phyloP scores from a whole-genome alignment of 2,113 vertebrate genomes.

The Triplophysa tibetana region DNA sequence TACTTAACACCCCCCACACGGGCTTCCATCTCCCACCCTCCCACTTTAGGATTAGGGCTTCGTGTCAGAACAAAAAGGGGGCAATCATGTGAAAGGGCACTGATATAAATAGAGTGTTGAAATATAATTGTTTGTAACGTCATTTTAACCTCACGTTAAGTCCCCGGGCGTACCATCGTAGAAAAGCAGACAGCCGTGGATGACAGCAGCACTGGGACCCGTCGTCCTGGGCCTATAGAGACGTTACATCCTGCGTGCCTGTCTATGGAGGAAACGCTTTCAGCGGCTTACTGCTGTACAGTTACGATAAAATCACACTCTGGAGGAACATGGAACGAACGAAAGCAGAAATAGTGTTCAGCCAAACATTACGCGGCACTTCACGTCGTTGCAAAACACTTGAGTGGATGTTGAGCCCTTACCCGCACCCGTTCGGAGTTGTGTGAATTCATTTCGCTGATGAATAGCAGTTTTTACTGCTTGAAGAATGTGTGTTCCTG shows the following conservation, averaged over 20 bases:
- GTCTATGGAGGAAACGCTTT: conserved; percentile 7
- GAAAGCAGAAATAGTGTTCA: not conserved
- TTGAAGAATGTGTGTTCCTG: conserved; percentile 21
- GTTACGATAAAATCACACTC: conserved; percentile 1
- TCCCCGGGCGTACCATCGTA: conserved; percentile 83
- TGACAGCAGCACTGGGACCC: conserved; percentile 88
- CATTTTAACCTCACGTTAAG: conserved; percentile 80
- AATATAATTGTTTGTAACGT: conserved; percentile 93
- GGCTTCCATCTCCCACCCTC: conserved; percentile 47
- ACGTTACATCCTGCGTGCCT: conserved; percentile 16
- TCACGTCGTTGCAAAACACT: conserved; percentile 36
- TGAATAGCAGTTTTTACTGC: conserved; percentile 41
- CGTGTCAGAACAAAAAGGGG: conserved; percentile 78
- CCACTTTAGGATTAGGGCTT: conserved; percentile 75
- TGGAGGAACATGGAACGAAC: not conserved
- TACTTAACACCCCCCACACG: conserved; percentile 64
- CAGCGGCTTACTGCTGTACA: not conserved
- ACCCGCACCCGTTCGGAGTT: conserved; percentile 16
- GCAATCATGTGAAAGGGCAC: conserved; percentile 82
- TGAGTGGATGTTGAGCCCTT: conserved; percentile 20
- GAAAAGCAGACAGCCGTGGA: conserved; percentile 84
- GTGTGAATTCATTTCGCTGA: conserved; percentile 44
- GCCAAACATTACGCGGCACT: conserved; percentile 32
- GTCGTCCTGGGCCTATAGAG: conserved; percentile 44
- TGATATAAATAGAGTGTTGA: conserved; percentile 86